phyloP scores from a whole-genome alignment of 1,140 invertebrate species.

The Tyrophagus putrescentiae region DNA sequence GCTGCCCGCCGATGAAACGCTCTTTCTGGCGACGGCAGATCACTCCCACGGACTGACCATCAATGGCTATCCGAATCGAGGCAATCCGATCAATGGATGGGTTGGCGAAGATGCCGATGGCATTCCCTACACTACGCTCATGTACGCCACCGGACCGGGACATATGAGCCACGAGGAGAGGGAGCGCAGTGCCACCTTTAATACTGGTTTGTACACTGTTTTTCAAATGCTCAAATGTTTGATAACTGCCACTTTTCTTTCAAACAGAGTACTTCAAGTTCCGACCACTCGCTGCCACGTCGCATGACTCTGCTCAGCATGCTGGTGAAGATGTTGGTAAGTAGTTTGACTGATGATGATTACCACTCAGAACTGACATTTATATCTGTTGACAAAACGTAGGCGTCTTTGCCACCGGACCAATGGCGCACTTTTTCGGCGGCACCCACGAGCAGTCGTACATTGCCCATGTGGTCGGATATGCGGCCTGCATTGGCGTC shows the following conservation, averaged over 20 bases:
- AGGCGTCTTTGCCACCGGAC: slow-evolving; percentile 43
- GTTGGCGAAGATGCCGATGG: not conserved
- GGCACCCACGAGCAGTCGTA: slow-evolving; percentile 80
- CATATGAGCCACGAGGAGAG: not conserved
- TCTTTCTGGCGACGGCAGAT: slow-evolving; percentile 30
- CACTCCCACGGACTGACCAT: slow-evolving; percentile 31
- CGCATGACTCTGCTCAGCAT: slow-evolving; percentile 55
- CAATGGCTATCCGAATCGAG: slow-evolving; percentile 30
- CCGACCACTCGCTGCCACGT: slow-evolving; percentile 52
- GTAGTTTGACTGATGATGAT: not conserved
- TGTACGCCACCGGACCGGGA: slow-evolving; percentile 63
- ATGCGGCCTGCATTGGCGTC: slow-evolving; percentile 35
- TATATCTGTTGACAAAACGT: not conserved
- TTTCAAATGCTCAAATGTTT: not conserved
- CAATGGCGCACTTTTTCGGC: slow-evolving; percentile 71
- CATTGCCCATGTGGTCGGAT: slow-evolving; percentile 65
- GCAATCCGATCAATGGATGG: slow-evolving; percentile 28
- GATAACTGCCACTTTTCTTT: not conserved
- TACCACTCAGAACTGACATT: not conserved
- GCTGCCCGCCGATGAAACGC: slow-evolving; percentile 28
- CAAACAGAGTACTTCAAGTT: slow-evolving; percentile 36
- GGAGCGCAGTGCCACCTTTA: not conserved
- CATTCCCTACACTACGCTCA: slow-evolving; percentile 48
- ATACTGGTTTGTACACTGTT: not conserved
- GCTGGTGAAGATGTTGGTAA: slow-evolving; percentile 58